Conservation (phyloP, 2,797 vertebrate genomes). For the Scolopax rusticola region DNA sequence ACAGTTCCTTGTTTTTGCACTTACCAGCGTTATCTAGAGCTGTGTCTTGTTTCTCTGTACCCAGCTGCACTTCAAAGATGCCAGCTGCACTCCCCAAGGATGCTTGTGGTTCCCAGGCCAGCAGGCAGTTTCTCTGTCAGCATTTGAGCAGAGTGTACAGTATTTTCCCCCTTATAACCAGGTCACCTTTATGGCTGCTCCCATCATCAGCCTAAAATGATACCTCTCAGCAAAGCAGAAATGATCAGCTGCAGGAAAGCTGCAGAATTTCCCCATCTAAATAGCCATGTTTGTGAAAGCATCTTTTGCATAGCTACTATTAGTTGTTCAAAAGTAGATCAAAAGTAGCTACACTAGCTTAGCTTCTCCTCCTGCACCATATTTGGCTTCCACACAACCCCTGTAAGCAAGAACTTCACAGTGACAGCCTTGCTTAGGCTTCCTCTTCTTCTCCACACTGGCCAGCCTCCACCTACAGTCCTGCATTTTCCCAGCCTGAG, state of each 20-base stretch:
- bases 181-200: background rate
- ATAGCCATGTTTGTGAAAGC: background rate
- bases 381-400: background rate
- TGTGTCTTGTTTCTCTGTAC: background rate
- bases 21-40: background rate
- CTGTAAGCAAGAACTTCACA: background rate
- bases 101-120: background rate
- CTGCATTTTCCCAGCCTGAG: background rate
- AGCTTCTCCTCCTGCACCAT: background rate
- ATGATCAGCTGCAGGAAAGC: background rate
- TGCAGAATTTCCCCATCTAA: background rate
- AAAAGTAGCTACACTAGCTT: background rate
- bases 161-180: background rate
- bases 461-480: background rate
- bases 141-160: background rate
- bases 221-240: background rate
- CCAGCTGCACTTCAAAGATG: background rate
- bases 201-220: background rate
- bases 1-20: background rate
- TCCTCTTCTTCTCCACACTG: background rate
- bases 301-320: background rate
- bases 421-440: background rate
- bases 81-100: background rate
- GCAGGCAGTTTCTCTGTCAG: background rate
- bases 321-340: background rate